These are phyloP conservation scores for Coranthus polyacanthus DNA, from an alignment of 2,797 vertebrate species.

Conservation along the genomic window DNA sequence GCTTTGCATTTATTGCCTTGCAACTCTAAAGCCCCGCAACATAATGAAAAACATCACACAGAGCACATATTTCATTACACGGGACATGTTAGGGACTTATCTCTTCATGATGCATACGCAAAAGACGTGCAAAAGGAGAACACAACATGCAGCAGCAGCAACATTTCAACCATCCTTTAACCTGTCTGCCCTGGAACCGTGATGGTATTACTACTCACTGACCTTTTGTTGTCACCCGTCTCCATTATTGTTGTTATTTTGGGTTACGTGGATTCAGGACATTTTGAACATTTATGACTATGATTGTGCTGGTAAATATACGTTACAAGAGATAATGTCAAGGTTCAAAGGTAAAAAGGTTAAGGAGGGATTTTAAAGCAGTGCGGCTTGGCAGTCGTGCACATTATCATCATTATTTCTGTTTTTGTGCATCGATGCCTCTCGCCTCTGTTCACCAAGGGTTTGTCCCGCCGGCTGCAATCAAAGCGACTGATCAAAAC, in stretches of 20 bases:
- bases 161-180: neutral
- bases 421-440: slow-evolving; percentile 5
- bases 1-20: slow-evolving; percentile 10
- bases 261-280: too few relatives aligned
- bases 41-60: neutral
- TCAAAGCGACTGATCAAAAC: neutral
- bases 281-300: too few relatives aligned
- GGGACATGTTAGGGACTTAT: slow-evolving; percentile 9
- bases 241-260: too few relatives aligned
- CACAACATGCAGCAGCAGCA: slow-evolving; percentile 9
- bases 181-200: too few relatives aligned
- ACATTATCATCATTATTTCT: neutral
- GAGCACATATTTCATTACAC: slow-evolving; percentile 13
- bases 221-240: slow-evolving; percentile 4
- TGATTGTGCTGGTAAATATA: neutral
- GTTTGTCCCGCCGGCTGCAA: slow-evolving; percentile 9
- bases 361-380: too few relatives aligned
- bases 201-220: neutral
- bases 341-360: too few relatives aligned
- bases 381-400: slow-evolving; percentile 3
- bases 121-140: slow-evolving; percentile 39
- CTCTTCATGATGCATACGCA: slow-evolving; percentile 8
- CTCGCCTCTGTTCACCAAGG: neutral
- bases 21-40: neutral
- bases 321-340: slow-evolving; percentile 3